phyloP scores from a whole-genome alignment of 2,797 vertebrate genomes.

The Podargus strigoides region DNA sequence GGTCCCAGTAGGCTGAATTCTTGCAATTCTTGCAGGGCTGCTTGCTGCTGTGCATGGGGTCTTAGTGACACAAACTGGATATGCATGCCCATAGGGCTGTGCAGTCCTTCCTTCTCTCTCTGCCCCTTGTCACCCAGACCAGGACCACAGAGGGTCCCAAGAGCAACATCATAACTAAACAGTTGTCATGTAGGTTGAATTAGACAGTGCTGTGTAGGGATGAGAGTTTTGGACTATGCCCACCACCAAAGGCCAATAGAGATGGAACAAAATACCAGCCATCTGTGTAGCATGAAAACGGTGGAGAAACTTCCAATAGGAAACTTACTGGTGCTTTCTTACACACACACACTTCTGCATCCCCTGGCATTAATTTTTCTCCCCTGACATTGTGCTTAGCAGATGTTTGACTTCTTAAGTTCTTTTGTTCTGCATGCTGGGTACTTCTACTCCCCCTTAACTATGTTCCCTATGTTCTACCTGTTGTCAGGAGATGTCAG shows the following conservation, averaged over 20 bases:
- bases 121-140: background rate
- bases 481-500: background rate
- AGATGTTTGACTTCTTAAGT: background rate
- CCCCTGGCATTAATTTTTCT: background rate
- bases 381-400: background rate
- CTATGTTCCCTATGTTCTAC: background rate
- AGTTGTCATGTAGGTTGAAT: background rate
- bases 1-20: background rate
- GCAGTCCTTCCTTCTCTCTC: background rate
- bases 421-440: background rate
- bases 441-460: background rate
- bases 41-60: background rate
- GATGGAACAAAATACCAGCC: background rate
- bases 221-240: background rate
- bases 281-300: background rate
- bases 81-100: background rate
- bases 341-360: background rate
- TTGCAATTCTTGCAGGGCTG: too few species aligned
- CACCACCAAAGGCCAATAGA: background rate
- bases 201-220: background rate
- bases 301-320: background rate
- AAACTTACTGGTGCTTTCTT: background rate
- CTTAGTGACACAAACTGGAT: accelerated
- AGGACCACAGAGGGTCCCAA: background rate
- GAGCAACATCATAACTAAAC: background rate